phyloP scores from a whole-genome alignment of 2,797 vertebrate genomes.

The Micromesistius poutassou region DNA sequence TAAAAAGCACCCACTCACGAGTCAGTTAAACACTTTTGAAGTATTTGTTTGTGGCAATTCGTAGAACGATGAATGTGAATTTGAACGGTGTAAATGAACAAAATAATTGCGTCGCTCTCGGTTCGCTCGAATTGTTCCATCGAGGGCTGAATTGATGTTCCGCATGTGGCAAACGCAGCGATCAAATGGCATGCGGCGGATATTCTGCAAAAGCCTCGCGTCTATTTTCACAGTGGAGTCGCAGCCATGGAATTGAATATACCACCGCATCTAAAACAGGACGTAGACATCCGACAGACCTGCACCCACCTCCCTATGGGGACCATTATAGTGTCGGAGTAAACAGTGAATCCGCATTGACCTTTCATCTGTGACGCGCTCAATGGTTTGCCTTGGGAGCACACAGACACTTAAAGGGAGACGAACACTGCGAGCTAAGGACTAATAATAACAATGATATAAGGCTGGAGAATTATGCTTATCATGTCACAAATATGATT shows the following conservation, averaged over 20 bases:
- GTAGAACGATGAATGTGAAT: no score
- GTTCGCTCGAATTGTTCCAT: background rate
- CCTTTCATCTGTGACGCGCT: slow-evolving; percentile 24
- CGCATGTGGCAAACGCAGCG: slow-evolving; percentile 46
- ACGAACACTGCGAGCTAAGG: no score
- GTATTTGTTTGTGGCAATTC: no score
- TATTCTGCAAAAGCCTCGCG: slow-evolving; percentile 67
- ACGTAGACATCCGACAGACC: slow-evolving; percentile 45
- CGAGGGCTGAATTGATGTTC: slow-evolving; percentile 27
- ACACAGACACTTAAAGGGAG: no score
- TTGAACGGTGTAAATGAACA: no score
- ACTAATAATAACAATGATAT: background rate
- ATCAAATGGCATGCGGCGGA: slow-evolving; percentile 33
- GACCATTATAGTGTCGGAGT: slow-evolving; percentile 37
- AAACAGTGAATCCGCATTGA: slow-evolving; percentile 47
- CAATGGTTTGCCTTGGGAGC: background rate
- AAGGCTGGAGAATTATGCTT: background rate
- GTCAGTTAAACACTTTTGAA: no score
- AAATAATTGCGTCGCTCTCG: background rate
- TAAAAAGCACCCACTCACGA: no score
- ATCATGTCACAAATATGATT: background rate
- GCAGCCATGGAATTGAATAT: slow-evolving; percentile 63
- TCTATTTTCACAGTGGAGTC: slow-evolving; percentile 44
- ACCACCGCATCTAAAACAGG: slow-evolving; percentile 58
- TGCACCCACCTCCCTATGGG: slow-evolving; percentile 28